phyloP scores from a whole-genome alignment of 2,797 vertebrate genomes.

The Kryptopterus vitreolus region DNA sequence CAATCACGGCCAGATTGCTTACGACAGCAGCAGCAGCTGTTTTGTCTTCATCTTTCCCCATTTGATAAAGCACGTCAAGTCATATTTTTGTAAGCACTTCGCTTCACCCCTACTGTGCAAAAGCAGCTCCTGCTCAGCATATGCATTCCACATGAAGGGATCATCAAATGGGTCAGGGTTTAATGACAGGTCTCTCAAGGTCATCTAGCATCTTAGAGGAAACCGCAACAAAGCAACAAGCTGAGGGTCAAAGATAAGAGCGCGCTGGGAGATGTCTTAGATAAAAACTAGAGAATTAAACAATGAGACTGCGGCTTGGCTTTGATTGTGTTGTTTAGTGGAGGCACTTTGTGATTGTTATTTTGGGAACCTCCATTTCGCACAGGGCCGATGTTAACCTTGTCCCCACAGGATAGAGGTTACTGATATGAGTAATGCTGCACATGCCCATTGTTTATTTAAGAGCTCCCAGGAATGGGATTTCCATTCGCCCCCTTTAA shows the following conservation, averaged over 20 bases:
- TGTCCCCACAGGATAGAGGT: conserved; percentile 69
- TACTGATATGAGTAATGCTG: conserved; percentile 68
- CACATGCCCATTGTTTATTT: conserved; percentile 78
- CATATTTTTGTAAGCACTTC: conserved; percentile 99
- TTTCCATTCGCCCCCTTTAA: conserved; percentile 68
- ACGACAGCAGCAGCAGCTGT: conserved; percentile 99
- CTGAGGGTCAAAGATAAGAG: conserved; percentile 98
- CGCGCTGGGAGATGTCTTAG: conserved; percentile 81
- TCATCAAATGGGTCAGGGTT: conserved; percentile 96
- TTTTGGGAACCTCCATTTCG: conserved; percentile 76
- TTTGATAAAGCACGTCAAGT: conserved; percentile 99
- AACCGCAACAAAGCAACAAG: conserved; percentile 82
- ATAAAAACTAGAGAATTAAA: conserved; percentile 86
- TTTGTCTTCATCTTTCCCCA: conserved; percentile 99
- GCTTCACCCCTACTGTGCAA: conserved; percentile 89
- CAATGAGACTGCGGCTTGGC: conserved; percentile 78
- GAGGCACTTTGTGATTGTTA: conserved; percentile 78
- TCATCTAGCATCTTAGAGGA: conserved; percentile 86
- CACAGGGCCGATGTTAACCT: conserved; percentile 73
- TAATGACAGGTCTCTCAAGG: conserved; percentile 95
- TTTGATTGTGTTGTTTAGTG: conserved; percentile 83
- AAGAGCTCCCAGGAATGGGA: conserved; percentile 68
- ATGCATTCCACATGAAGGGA: conserved; percentile 93
- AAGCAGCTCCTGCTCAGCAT: conserved; percentile 87
- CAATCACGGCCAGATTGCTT: conserved; percentile 99